A percentile compares a stretch with the other conserved stretches of the same genome.
Conservation (phyloP, 2,797 vertebrate species). For the Chrosomus eos region DNA sequence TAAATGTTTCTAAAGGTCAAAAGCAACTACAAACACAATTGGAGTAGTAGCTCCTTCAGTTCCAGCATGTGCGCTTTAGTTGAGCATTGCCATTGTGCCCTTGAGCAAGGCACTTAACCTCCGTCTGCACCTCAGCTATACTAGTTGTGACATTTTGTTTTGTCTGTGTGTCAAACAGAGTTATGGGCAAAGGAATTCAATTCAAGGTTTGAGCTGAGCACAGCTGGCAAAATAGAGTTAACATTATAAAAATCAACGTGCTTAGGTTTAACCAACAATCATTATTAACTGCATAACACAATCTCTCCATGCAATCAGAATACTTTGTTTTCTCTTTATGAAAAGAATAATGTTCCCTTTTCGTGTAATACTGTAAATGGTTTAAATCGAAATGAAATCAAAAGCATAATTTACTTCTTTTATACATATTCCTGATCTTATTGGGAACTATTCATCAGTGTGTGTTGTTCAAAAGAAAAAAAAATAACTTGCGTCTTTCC, state of each 20-base stretch:
- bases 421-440: background rate
- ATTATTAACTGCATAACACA: background rate
- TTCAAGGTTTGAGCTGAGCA: conserved; percentile 7
- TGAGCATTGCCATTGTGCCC: conserved; percentile 28
- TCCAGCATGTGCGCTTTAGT: conserved; percentile 8
- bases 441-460: background rate
- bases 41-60: background rate
- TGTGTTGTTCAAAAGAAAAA: background rate
- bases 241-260: background rate
- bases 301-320: background rate
- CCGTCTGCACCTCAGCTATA: conserved; percentile 28
- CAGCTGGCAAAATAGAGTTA: conserved; percentile 12
- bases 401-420: background rate
- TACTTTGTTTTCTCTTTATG: background rate
- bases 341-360: background rate
- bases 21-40: background rate
- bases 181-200: conserved; percentile 27
- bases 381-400: background rate
- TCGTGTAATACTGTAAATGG: background rate
- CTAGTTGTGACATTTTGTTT: conserved; percentile 42
- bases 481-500: too few species aligned
- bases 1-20: conserved; percentile 27
- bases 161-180: conserved; percentile 30
- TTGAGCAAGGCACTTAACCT: conserved; percentile 31
- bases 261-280: background rate